Percentiles rank a stretch among this genome's conserved stretches.
Evolutionary conservation across 2,797 vertebrate genomes (phyloP).

Genomic region (Picus viridis): DNA sequence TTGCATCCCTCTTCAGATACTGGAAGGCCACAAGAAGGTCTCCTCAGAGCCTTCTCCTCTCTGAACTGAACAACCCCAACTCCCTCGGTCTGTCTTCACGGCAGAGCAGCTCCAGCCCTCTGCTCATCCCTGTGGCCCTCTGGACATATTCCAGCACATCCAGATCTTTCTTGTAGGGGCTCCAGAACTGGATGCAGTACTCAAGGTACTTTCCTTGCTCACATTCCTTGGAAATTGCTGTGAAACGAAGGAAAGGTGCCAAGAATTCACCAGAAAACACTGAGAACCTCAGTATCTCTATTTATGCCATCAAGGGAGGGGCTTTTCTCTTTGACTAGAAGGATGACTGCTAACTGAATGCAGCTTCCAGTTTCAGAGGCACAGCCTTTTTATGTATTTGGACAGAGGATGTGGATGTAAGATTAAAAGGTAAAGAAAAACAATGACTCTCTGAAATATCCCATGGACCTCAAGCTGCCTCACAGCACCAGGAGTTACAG

Average conservation of each 20-base stretch:
- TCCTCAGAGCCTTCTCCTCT: no score
- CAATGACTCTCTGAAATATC: neutral
- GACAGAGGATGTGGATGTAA: neutral
- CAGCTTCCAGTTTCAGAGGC: neutral
- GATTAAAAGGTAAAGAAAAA: neutral
- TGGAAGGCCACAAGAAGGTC: no score
- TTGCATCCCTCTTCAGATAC: no score
- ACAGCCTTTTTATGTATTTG: neutral
- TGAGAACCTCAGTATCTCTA: neutral
- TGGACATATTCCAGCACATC: no score
- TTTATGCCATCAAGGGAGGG: neutral
- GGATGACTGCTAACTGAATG: neutral
- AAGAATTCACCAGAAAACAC: neutral
- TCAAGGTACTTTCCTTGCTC: neutral
- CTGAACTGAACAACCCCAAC: no score
- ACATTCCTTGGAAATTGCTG: neutral
- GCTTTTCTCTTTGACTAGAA: neutral
- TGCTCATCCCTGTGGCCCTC: no score
- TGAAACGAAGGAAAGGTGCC: neutral
- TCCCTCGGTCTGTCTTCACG: no score
- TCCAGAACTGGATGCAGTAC: no score
- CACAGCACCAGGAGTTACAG: neutral
- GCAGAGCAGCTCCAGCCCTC: no score
- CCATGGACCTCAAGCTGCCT: neutral
- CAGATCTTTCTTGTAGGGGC: no score